Evolutionary conservation across 2,797 vertebrate genomes (phyloP), one percentile per base, ranked within the genome.

Genomic region (Melanotaenia trifasciata): DNA sequence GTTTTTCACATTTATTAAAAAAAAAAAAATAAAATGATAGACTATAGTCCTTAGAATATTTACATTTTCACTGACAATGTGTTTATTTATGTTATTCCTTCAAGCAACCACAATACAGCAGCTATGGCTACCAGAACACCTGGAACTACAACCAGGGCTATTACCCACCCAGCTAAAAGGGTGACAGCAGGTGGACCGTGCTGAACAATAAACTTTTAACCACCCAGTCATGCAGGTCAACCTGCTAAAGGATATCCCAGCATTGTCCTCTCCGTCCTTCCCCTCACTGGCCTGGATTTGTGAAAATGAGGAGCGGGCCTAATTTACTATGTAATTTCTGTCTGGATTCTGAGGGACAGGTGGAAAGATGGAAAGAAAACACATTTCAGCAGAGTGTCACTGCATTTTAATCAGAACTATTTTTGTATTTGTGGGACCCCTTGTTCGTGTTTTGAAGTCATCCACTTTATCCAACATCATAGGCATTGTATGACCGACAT

Each of bases 111-210:
- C 95, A 95, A 73, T 96, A 95, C 20, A 82, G 94, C 54, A 87
- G 62, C 67, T 96, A 96, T 4, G 92, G 93, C 36, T 95, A 96
- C 79, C 95, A 94, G 40, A 95, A 92, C 72, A 83, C 94, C 35
- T 96, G 96, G 96, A 95, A 94, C 90, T 95, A 95, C 91, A 95
- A 94, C 89, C 95, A 92, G 80, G 92, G 94, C 65, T 96, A 95
- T 78, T 96, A 96, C 72, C 94, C 95, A 30, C 92, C 94, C 64
- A 95, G 94, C 84, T 96, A 93, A 87, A 50, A 65, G 56, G 14
- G 18, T 26, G 2, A 24, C 67, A 28, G 36, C 24, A 50, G 45
- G 35, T 45, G 78, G 70, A 73, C n/a, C 12, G 59, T 60, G 36
- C 77, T 62, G 68, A 80, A 72, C 75, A 67, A 72, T 64, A 69